Conservation (phyloP, 1,140 invertebrate species). For the Pollicipes pollicipes region DNA sequence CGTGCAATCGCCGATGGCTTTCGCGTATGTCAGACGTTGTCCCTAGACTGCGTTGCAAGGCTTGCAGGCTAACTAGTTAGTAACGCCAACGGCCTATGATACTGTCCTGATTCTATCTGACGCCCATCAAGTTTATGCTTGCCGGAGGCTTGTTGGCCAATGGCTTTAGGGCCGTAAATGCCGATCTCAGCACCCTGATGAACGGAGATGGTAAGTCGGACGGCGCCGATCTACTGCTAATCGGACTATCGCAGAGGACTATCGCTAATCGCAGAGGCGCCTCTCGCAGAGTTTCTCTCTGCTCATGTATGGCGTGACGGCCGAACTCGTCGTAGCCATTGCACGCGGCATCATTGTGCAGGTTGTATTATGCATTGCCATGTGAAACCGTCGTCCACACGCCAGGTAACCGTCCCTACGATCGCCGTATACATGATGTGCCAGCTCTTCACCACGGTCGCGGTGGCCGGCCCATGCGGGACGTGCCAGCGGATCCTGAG, state of each 20-base stretch:
- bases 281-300: not conserved
- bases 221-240: not conserved
- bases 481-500: not conserved
- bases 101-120: not conserved
- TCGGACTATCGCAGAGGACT: not conserved
- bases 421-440: not conserved
- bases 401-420: not conserved
- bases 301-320: not conserved
- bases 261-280: too few species aligned
- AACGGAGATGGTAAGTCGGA: not conserved
- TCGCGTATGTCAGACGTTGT: too few species aligned
- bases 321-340: not conserved
- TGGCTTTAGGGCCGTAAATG: not conserved
- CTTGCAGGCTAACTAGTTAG: not conserved
- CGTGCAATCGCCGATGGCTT: not conserved
- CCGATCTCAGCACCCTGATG: not conserved
- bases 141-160: not conserved
- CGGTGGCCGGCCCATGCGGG: not conserved
- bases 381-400: not conserved
- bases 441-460: not conserved
- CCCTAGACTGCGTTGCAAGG: too few species aligned
- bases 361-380: not conserved
- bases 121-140: not conserved
- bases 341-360: not conserved
- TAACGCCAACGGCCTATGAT: too few species aligned